Evolutionary conservation across 1,140 invertebrate species (phyloP).

Genomic region (Cataglyphis hispanica): DNA sequence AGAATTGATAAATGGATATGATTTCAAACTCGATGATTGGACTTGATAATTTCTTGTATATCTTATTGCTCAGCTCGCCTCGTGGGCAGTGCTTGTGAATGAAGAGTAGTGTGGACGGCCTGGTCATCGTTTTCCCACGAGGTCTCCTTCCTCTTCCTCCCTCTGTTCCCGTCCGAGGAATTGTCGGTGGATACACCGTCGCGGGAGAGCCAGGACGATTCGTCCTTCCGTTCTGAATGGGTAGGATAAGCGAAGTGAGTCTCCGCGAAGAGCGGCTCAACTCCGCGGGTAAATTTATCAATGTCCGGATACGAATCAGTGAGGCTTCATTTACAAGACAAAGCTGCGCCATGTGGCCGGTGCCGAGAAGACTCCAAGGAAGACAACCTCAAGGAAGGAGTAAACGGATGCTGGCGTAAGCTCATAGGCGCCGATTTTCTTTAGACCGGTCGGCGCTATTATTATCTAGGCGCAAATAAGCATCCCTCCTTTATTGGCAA

Average conservation of each 20-base stretch:
- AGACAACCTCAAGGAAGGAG: conserved; percentile 43
- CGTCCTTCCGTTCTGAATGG: conserved; percentile 75
- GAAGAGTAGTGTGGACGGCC: conserved; percentile 58
- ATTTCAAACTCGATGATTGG: background rate
- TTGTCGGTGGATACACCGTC: conserved; percentile 59
- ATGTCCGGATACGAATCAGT: conserved; percentile 86
- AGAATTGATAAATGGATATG: background rate
- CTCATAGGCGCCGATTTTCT: conserved; percentile 70
- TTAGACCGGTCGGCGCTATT: background rate
- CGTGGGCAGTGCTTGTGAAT: conserved; percentile 57
- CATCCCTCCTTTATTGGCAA: background rate
- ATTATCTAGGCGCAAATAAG: background rate
- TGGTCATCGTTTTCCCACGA: conserved; percentile 70
- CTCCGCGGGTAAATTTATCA: conserved; percentile 85
- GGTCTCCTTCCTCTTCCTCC: conserved; percentile 48
- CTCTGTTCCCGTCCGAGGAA: conserved; percentile 39
- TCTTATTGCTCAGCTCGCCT: conserved; percentile 1
- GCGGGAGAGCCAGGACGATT: conserved; percentile 71
- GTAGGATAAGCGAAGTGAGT: conserved; percentile 67
- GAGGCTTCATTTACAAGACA: conserved; percentile 87
- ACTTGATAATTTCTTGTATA: background rate
- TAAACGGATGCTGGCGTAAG: conserved; percentile 57
- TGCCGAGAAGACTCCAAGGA: conserved; percentile 49
- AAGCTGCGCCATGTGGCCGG: conserved; percentile 83
- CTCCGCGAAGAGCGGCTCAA: conserved; percentile 69